These are phyloP conservation scores for Scatophagus argus DNA, from an alignment of 2,113 vertebrate genomes.

Conservation along the genomic window DNA sequence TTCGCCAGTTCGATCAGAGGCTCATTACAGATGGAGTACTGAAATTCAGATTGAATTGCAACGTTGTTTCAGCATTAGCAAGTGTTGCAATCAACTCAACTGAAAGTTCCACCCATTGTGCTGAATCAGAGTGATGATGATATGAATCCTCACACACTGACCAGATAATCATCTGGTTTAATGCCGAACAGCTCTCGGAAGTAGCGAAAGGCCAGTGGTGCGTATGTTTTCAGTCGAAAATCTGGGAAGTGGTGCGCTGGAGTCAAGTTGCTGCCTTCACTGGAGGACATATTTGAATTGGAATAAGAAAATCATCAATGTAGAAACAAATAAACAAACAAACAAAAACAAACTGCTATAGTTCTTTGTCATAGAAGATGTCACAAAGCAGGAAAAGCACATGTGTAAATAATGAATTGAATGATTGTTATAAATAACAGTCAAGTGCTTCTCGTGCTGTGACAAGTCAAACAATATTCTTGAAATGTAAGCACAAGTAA, in stretches of 20 bases:
- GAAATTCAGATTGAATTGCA: conserved; percentile 46
- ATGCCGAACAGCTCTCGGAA: conserved; percentile 98
- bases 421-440: background rate
- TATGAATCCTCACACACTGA: conserved; percentile 73
- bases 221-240: conserved; percentile 96
- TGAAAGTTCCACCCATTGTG: background rate
- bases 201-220: conserved; percentile 96
- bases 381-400: no score
- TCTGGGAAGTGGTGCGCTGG: conserved; percentile 97
- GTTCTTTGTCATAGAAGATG: background rate
- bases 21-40: conserved; percentile 96
- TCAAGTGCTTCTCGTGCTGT: background rate
- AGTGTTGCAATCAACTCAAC: background rate
- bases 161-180: conserved; percentile 97
- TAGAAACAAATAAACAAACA: background rate
- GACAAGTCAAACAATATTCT: background rate
- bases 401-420: background rate
- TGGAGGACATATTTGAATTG: conserved; percentile 59
- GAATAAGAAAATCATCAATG: no score
- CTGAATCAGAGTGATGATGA: background rate
- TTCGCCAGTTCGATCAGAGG: conserved; percentile 96
- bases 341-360: no score
- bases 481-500: background rate
- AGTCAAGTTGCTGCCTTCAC: conserved; percentile 95
- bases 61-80: background rate